Base-by-base conservation (phyloP, 2,888 invertebrate genomes). In the Apotomis betuletana region DNA sequence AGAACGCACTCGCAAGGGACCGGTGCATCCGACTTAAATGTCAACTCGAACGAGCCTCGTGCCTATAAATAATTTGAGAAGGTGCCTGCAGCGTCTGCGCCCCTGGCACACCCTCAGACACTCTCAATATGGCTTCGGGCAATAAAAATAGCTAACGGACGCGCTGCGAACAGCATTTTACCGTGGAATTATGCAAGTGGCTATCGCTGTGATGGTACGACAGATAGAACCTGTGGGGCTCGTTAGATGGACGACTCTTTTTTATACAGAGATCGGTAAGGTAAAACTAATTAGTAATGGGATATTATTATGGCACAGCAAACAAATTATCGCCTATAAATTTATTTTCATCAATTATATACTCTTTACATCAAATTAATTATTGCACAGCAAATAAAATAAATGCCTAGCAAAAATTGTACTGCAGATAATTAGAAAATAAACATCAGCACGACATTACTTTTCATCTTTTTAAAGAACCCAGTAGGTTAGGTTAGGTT, bases 31-130 rank as follows among this genome's bases (percentile, higher is more conserved):
- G 90, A 89, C 81, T 85, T 89, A 90, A 90, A 91, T 90, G 90
- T 90, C 90, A 91, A 88, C 85, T 83, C 80, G 81, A 84, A 85
- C 87, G 81, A 83, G 87, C 86, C 81, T 82, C 80, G 77, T 79
- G 83, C 85, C 87, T 90, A 90, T 90, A 90, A 90, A 90, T 91
- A 90, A 90, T 90, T 90, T 89, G 86, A 88, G 88, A 81, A 81
- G 81, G 84, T 86, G 82, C 82, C 79, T 83, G 78, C 78, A 76
- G 77, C 80, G 82, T 78, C 76, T 86, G 83, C 83, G 79, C 82
- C 87, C 86, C 86, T 83, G 80, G 84, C 83, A 78, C 81, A 60
- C 64, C 64, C 70, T 60, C 68, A 75, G 70, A 70, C 75, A 74
- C 81, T 81, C 88, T 87, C 83, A 81, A 85, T 88, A 90, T 84